Percentiles rank a stretch among this genome's conserved stretches.
Evolutionary conservation across 2,888 invertebrate species (phyloP).

Genomic region (Melipona bicolor): DNA sequence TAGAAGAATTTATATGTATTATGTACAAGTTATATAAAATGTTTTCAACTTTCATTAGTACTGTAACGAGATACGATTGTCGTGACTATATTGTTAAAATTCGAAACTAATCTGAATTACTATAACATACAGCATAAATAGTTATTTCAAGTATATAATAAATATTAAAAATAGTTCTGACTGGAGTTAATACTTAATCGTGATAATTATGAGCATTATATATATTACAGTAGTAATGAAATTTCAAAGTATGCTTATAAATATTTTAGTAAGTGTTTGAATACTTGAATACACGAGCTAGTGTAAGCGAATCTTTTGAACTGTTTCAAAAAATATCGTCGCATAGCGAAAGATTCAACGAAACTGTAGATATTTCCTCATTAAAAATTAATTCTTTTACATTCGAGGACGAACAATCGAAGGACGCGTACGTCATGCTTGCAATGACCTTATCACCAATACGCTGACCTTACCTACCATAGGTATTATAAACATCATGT

Average conservation of each 20-base stretch:
- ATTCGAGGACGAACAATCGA: constrained; percentile 44
- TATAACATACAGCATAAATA: too few relatives aligned
- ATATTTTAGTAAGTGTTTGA: background rate
- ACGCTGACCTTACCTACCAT: constrained; percentile 45
- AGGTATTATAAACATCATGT: constrained; percentile 28
- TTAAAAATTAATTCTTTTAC: constrained; percentile 49
- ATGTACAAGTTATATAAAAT: background rate
- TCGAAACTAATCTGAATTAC: too few relatives aligned
- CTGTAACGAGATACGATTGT: background rate
- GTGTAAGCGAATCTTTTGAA: constrained; percentile 6
- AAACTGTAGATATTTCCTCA: constrained; percentile 30
- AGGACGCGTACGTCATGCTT: constrained; percentile 50
- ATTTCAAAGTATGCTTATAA: background rate
- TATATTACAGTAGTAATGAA: background rate
- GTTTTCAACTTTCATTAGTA: background rate
- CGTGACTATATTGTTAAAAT: too few relatives aligned
- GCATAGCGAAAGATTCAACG: background rate
- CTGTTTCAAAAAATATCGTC: background rate
- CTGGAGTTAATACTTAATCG: background rate
- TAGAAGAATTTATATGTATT: background rate
- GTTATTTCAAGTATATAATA: too few relatives aligned
- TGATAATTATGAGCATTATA: background rate
- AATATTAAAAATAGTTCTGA: too few relatives aligned
- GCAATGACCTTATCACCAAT: constrained; percentile 50
- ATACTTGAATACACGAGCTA: background rate